Base-by-base conservation (phyloP, 2,888 invertebrate genomes). In the Carpatolechia fugitivella region DNA sequence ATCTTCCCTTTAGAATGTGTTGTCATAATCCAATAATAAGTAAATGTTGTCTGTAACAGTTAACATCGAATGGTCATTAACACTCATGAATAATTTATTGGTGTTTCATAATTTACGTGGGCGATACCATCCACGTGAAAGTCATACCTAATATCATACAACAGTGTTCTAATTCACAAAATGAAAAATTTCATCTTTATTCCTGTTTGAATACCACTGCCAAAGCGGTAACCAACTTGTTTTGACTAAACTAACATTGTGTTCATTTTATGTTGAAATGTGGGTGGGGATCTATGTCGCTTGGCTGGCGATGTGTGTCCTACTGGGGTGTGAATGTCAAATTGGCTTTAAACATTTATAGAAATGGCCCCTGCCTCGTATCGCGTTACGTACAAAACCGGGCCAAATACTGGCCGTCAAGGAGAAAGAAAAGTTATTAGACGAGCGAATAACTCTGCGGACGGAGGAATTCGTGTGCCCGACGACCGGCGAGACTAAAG, bases 391-490 rank as follows among this genome's bases (percentile, higher is more conserved):
- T 87, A 95, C 95, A 89, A 94, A 94, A 87, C 94, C 96, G 71
- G 96, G 96, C 76, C 94, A 94, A 76, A 94, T 94, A 77, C 92
- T 94, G 85, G 94, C 95, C 82, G 94, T 97, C 76, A 94, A 95
- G 88, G 97, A 97, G 92, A 95, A 95, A 78, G 97, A 97, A 91
- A 96, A 95, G 88, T 92, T 97, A 79, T 93, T 97, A 85, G 95
- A 95, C 85, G 97, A 97, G 91, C 96, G 95, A 87, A 94, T 97
- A 72, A 96, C 96, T 70, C 94, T 95, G 78, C 94, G 95, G 84
- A 97, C 97, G 63, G 97, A 97, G 91, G 97, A 97, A 90, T 96
- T 94, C 90, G 85, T 95, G 74, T 96, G 97, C 90, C 96, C 96
- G 72, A 90, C 92, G 70, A 96, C 96, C 70, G 97, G 97, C 76